Percentiles rank a stretch among this genome's conserved stretches.
Conservation (phyloP, 2,888 invertebrate species). For the Gibbula magus region DNA sequence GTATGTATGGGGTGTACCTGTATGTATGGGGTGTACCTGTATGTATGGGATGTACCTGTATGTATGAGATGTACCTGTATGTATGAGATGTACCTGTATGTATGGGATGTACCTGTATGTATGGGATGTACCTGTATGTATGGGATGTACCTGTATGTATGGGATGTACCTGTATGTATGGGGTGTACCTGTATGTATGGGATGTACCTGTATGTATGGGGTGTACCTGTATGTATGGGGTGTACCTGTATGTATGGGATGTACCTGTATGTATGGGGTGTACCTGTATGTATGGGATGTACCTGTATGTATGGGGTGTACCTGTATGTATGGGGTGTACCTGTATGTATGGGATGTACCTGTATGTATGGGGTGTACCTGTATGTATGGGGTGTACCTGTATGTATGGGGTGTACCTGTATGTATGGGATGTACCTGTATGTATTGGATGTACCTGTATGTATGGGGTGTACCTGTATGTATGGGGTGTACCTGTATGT, state of each 20-base stretch:
- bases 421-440: no score
- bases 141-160: no score
- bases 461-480: conserved; percentile 80
- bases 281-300: conserved; percentile 48
- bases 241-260: conserved; percentile 86
- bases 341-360: conserved; percentile 76
- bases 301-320: no score
- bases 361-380: no score
- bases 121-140: conserved; percentile 81
- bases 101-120: conserved; percentile 82
- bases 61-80: conserved; percentile 80
- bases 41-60: conserved; percentile 85
- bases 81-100: no score
- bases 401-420: conserved; percentile 79
- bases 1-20: conserved; percentile 77
- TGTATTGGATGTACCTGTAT: conserved; percentile 84
- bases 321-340: conserved; percentile 90
- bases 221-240: conserved; percentile 76
- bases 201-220: no score
- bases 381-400: conserved; percentile 86
- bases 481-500: no score
- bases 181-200: conserved; percentile 83
- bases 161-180: conserved; percentile 79
- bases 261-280: conserved; percentile 95
- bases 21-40: no score